Percentiles rank a stretch among this genome's conserved stretches.
These are phyloP conservation scores for Drosophila arawakana DNA, from an alignment of 1,140 invertebrate species.

Conservation along the genomic window DNA sequence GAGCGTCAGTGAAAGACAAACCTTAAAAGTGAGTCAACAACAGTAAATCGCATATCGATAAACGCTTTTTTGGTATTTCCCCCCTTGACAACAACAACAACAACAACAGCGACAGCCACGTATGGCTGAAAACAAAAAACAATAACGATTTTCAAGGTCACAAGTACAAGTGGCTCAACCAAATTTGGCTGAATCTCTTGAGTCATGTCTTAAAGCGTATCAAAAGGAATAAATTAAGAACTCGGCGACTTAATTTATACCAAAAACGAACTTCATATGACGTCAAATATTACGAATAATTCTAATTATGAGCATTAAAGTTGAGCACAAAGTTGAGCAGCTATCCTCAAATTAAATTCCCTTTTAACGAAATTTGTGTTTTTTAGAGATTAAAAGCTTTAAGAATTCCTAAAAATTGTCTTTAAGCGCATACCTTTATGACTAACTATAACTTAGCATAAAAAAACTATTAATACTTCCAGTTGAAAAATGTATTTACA, in stretches of 20 bases:
- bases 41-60: constrained; percentile 22
- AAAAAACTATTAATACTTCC: too few species aligned
- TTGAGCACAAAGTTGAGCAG: not conserved
- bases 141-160: constrained; percentile 34
- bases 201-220: constrained; percentile 24
- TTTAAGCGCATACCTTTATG: too few species aligned
- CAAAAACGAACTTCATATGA: constrained; percentile 6
- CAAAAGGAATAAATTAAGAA: constrained; percentile 17
- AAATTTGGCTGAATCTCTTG: constrained; percentile 40
- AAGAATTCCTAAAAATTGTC: too few species aligned
- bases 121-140: not conserved
- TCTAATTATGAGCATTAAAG: constrained; percentile 12
- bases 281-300: constrained; percentile 8
- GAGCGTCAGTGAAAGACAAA: not conserved
- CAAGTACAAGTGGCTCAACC: constrained; percentile 17
- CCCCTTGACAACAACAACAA: too few species aligned
- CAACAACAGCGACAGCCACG: not conserved
- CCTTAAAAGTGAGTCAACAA: constrained; percentile 2
- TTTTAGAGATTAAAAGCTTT: too few species aligned
- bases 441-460: too few species aligned
- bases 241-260: not conserved
- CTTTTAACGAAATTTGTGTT: too few species aligned
- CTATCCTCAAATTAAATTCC: too few species aligned
- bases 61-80: constrained; percentile 15
- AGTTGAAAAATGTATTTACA: too few species aligned